A percentile compares a stretch with the other conserved stretches of the same genome.
Evolutionary conservation across 2,797 vertebrate species (phyloP).

Genomic region (Paramormyrops hopkinsi): DNA sequence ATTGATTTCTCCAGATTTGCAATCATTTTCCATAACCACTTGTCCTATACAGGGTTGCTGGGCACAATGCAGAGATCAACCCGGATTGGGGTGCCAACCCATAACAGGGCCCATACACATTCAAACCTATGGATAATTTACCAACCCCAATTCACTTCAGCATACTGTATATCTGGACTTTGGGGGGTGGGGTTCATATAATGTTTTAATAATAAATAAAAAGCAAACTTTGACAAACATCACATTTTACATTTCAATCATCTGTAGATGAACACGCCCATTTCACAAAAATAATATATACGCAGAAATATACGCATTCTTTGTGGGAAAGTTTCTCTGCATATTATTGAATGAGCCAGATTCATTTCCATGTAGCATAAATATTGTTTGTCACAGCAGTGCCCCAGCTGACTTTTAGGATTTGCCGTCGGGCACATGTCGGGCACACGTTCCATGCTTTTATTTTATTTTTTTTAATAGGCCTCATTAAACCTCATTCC

Average conservation of each 20-base stretch:
- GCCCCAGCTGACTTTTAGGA: not conserved
- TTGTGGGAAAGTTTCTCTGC: not conserved
- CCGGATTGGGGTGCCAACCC: not conserved
- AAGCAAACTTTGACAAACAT: not conserved
- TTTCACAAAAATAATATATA: not conserved
- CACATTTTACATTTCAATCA: not conserved
- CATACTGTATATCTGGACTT: not conserved
- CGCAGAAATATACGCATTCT: not conserved
- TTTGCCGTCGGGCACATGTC: not conserved
- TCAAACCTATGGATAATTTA: not conserved
- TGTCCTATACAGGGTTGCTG: not conserved
- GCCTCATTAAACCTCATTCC: constrained; percentile 6
- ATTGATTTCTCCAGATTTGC: not conserved
- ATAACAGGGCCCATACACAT: not conserved
- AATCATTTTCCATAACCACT: not conserved
- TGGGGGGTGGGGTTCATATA: not conserved
- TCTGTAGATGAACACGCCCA: not conserved
- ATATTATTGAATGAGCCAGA: not conserved
- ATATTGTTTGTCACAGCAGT: not conserved
- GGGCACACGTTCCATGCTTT: not conserved
- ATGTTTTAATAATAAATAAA: not conserved
- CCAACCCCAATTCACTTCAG: not conserved
- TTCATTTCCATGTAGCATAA: not conserved
- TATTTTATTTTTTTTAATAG: not conserved
- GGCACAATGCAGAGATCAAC: not conserved